A percentile compares a stretch with the other conserved stretches of the same genome.
Conservation (phyloP, 2,113 vertebrate species). For the Mugil cephalus region DNA sequence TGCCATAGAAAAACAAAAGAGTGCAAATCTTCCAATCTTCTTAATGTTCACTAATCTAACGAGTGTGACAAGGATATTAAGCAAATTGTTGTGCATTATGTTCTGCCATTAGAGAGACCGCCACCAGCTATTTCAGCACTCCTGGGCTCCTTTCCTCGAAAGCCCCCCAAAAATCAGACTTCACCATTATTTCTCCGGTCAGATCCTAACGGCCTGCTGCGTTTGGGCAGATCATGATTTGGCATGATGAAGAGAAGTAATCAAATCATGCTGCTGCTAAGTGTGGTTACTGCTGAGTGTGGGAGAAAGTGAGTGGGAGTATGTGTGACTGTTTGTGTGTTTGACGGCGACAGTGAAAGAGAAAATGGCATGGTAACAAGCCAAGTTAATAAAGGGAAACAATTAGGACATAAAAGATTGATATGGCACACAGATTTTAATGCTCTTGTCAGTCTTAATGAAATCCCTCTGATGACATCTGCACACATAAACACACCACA, state of each 20-base stretch:
- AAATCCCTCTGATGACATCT: conserved; percentile 68
- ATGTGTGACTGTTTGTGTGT: conserved; percentile 51
- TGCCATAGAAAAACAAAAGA: conserved; percentile 67
- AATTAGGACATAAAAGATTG: conserved; percentile 78
- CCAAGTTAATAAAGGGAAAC: conserved; percentile 83
- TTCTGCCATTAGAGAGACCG: conserved; percentile 67
- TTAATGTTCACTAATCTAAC: conserved; percentile 79
- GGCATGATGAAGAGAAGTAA: conserved; percentile 67
- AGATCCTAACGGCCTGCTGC: conserved; percentile 71
- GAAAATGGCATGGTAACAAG: conserved; percentile 69
- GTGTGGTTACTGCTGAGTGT: conserved; percentile 72
- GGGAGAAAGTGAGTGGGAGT: conserved; percentile 71
- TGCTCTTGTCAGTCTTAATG: conserved; percentile 64
- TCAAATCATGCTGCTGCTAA: conserved; percentile 67
- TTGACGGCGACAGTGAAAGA: conserved; percentile 40
- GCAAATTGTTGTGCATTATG: conserved; percentile 74
- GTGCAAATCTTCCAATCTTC: conserved; percentile 72
- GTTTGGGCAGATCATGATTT: conserved; percentile 77
- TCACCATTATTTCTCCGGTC: conserved; percentile 62
- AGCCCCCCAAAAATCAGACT: conserved; percentile 48
- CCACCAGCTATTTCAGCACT: conserved; percentile 72
- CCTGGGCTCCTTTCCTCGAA: conserved; percentile 50
- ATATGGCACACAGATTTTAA: conserved; percentile 71
- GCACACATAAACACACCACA: conserved; percentile 48
- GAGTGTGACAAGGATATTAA: conserved; percentile 72